These are phyloP conservation scores for Girardia tigrina DNA, from an alignment of 2,888 invertebrate species.

Conservation along the genomic window DNA sequence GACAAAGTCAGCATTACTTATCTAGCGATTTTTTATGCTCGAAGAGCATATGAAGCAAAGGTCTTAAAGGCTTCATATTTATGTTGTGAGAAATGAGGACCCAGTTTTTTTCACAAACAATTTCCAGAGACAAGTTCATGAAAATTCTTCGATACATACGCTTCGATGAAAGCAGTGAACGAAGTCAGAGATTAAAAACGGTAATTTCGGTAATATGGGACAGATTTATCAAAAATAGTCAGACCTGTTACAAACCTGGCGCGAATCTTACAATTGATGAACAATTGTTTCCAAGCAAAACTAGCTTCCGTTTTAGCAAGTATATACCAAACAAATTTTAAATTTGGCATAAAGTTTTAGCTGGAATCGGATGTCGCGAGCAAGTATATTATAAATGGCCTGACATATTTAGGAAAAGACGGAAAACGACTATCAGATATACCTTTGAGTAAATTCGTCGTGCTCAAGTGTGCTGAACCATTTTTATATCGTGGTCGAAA, in stretches of 20 bases:
- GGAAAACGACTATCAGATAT: not conserved
- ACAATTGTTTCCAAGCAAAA: not conserved
- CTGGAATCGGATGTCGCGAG: not conserved
- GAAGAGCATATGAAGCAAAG: not conserved
- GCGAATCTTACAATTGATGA: not conserved
- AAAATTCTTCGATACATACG: not conserved
- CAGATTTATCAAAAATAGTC: not conserved
- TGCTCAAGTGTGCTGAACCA: too few relatives aligned
- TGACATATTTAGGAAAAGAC: too few relatives aligned
- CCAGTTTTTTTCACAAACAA: not conserved
- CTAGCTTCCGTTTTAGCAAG: not conserved
- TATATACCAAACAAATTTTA: not conserved
- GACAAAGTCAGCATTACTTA: not conserved
- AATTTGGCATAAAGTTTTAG: not conserved
- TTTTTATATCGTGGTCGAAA: too few relatives aligned
- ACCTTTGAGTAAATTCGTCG: too few relatives aligned
- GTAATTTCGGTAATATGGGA: not conserved
- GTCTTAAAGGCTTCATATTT: conserved; percentile 7
- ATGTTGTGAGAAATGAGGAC: not conserved
- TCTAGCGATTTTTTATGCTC: not conserved
- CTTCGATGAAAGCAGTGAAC: not conserved
- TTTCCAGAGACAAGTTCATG: not conserved
- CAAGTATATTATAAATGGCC: not conserved
- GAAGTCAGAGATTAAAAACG: conserved; percentile 4
- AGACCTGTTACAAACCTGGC: not conserved